A percentile compares a stretch with the other conserved stretches of the same genome.
These are phyloP conservation scores for Drosophila orosa DNA, from an alignment of 1,140 invertebrate species.

Conservation along the genomic window DNA sequence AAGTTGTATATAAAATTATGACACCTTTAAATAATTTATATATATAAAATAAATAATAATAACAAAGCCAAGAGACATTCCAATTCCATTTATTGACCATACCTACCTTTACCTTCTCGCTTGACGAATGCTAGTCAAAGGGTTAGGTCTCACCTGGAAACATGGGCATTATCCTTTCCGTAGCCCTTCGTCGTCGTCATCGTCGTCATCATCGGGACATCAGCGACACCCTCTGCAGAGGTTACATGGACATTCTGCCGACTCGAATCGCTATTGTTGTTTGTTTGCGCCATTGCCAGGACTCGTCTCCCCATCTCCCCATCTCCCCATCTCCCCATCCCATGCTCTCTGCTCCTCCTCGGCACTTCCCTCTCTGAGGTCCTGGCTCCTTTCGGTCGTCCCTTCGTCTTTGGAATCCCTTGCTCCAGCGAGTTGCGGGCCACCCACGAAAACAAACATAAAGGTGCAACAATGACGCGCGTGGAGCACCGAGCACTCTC, in stretches of 20 bases:
- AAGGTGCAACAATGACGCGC: conserved; percentile 82
- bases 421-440: conserved; percentile 34
- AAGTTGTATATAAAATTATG: no score
- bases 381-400: conserved; percentile 2
- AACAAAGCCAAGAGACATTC: no score
- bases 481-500: conserved; percentile 60
- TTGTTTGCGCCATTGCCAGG: conserved; percentile 72
- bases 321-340: conserved; percentile 28
- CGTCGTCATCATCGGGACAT: conserved; percentile 38
- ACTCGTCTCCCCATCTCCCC: conserved; percentile 27
- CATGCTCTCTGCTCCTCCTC: conserved; percentile 16
- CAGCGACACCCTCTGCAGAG: conserved; percentile 72
- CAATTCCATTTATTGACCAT: neutral
- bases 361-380: conserved; percentile 2
- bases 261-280: conserved; percentile 73
- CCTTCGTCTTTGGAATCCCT: conserved; percentile 9
- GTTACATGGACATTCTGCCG: conserved; percentile 64
- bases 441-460: conserved; percentile 83
- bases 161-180: conserved; percentile 24
- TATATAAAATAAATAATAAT: no score
- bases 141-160: conserved; percentile 17
- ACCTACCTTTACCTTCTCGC: neutral
- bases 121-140: neutral
- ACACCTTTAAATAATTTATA: no score
- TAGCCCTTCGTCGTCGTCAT: conserved; percentile 9